Evolutionary conservation across 2,113 vertebrate species (phyloP).

Genomic region (Eptatretus burgeri): DNA sequence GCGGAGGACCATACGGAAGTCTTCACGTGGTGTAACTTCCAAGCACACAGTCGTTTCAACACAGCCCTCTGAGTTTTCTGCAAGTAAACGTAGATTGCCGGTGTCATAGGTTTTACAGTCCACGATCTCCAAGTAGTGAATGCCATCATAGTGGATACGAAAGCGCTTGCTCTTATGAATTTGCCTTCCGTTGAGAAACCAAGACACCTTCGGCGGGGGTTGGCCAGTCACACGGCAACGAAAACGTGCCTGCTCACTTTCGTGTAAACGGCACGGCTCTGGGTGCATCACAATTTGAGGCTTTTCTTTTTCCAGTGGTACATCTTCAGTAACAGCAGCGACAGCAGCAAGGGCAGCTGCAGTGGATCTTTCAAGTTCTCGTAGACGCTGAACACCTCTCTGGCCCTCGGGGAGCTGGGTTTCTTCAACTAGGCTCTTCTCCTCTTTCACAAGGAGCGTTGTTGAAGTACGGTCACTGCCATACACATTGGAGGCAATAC

Average conservation of each 20-base stretch:
- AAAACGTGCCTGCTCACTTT: slow-evolving; percentile 63
- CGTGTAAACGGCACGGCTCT: slow-evolving; percentile 39
- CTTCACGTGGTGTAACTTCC: slow-evolving; percentile 67
- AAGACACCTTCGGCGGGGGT: slow-evolving; percentile 69
- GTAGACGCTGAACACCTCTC: slow-evolving; percentile 41
- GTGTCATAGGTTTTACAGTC: slow-evolving; percentile 82
- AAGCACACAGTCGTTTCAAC: slow-evolving; percentile 58
- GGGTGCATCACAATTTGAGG: slow-evolving; percentile 71
- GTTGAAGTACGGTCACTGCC: slow-evolving; percentile 72
- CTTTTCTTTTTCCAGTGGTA: slow-evolving; percentile 41
- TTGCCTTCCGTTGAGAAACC: slow-evolving; percentile 85
- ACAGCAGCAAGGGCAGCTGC: slow-evolving; percentile 46
- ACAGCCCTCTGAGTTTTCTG: slow-evolving; percentile 68
- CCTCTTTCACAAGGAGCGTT: slow-evolving; percentile 75
- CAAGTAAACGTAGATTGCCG: slow-evolving; percentile 57
- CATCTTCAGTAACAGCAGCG: slow-evolving; percentile 32
- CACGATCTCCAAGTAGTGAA: slow-evolving; percentile 73
- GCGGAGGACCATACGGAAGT: slow-evolving; percentile 61
- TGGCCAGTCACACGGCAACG: slow-evolving; percentile 76
- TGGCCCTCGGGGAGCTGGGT: slow-evolving; percentile 58
- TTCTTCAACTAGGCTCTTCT: slow-evolving; percentile 87
- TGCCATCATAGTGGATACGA: slow-evolving; percentile 64
- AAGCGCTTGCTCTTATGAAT: slow-evolving; percentile 90
- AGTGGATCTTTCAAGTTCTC: slow-evolving; percentile 44
- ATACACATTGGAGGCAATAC: slow-evolving; percentile 66